Evolutionary conservation across 2,797 vertebrate genomes (phyloP).

Genomic region (Picus viridis): DNA sequence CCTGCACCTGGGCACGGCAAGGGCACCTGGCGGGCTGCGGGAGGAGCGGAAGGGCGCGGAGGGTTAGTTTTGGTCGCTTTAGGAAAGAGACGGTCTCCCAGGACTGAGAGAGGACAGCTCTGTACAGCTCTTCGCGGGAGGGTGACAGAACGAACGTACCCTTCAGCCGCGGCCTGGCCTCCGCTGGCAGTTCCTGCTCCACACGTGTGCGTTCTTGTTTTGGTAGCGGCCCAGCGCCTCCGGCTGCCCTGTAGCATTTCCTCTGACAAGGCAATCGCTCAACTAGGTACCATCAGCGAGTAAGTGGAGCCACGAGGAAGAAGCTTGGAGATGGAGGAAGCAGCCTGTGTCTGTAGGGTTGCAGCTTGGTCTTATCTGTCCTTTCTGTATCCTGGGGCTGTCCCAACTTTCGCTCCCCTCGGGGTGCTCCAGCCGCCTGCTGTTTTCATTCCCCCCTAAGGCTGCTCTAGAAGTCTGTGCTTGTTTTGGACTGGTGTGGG

Average conservation of each 20-base stretch:
- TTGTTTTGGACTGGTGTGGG: not conserved
- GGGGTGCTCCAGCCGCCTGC: fast-evolving
- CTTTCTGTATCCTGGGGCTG: not conserved
- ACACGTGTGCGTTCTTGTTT: not conserved
- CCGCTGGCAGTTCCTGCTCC: not conserved
- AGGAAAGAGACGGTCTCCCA: not conserved
- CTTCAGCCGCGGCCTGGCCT: not conserved
- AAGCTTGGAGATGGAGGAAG: not conserved
- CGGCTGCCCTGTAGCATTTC: not conserved
- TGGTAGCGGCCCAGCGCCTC: not conserved
- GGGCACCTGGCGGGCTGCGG: not conserved
- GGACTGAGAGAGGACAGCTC: not conserved
- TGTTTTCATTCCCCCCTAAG: not conserved
- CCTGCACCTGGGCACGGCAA: not conserved
- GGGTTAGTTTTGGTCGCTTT: not conserved
- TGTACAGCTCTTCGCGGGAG: not conserved
- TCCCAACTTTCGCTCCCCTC: fast-evolving
- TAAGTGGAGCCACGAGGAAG: not conserved
- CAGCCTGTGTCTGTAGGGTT: not conserved
- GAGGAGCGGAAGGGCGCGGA: not conserved
- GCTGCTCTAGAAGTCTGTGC: not conserved
- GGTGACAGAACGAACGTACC: not conserved
- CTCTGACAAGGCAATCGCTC: not conserved
- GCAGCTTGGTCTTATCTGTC: not conserved
- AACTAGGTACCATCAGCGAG: not conserved